Base-by-base conservation (phyloP, 2,888 invertebrate genomes). In the Ophraella communa region DNA sequence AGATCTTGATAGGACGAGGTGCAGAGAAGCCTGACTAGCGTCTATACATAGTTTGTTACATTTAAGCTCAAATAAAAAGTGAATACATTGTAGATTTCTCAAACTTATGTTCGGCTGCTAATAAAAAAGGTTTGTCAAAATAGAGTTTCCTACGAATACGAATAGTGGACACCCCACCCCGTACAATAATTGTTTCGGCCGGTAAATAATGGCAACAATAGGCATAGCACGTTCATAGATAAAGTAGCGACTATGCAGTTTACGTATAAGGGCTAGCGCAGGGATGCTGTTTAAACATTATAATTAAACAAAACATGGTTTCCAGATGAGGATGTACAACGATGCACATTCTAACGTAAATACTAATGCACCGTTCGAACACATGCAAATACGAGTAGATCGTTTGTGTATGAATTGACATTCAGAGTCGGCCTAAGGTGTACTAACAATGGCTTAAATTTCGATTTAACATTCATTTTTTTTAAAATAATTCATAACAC, bases 321-420 rank as follows among this genome's bases (percentile, higher is more conserved):
- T 70, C 74, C 75, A 74, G 75, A 75, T 75, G 74, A 75, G 73
- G 73, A 70, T 65, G 67, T 70, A 75, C 74, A 74, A 64, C 70
- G 69, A 71, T 73, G 68, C 71, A 72, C 71, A 72, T 70, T 74
- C 74, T 74, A 75, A 75, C 72, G 74, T 75, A 74, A 75, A 75
- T 74, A 75, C 71, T 65, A 71, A 67, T 67, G 70, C 65, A 70
- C 67, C 62, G 23, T 42, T 68, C 59, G 66, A 68, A 73, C 69
- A 73, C 72, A 73, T 72, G 73, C 72, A 74, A 73, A 73, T 74
- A n/a, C n/a, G n/a, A n/a, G n/a, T n/a, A 71, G 72, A 70, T 70
- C 72, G 71, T 73, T 73, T 73, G 70, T 62, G 67, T 68, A 69
- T 47, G 58, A 42, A 39, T 24, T 11, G 52, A n/a, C 30, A 35